Evolutionary conservation across 1,140 invertebrate genomes (phyloP).

Genomic region (Leptinotarsa defecta): DNA sequence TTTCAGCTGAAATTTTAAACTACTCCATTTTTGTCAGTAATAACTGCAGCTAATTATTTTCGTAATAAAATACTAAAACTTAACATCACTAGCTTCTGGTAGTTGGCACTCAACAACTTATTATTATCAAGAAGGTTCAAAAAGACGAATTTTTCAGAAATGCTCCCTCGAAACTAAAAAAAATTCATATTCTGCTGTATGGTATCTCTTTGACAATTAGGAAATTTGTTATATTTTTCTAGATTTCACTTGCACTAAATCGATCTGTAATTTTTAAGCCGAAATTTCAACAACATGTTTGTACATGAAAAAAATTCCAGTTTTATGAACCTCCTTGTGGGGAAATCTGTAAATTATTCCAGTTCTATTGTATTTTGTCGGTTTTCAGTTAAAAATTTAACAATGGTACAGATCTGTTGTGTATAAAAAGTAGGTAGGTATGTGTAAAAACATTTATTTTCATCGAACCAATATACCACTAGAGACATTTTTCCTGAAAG

Average conservation of each 20-base stretch:
- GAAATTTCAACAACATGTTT: no score
- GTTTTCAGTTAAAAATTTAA: slow-evolving; percentile 14
- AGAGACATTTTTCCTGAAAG: not conserved
- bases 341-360: slow-evolving; percentile 43
- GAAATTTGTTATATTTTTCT: no score
- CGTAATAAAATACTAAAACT: slow-evolving; percentile 42
- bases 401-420: slow-evolving; percentile 25
- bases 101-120: slow-evolving; percentile 53
- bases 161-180: no score
- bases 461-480: not conserved
- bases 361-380: slow-evolving; percentile 30
- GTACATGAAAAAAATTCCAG: no score
- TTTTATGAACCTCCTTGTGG: not conserved
- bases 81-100: slow-evolving; percentile 46
- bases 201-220: no score
- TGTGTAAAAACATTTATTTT: slow-evolving; percentile 5
- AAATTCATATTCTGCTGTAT: no score
- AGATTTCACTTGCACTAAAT: no score
- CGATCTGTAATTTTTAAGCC: no score
- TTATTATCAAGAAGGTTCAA: slow-evolving; percentile 3
- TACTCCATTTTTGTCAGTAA: not conserved
- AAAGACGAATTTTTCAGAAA: not conserved
- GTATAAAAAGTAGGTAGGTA: slow-evolving; percentile 16
- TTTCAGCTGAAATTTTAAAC: slow-evolving; percentile 12
- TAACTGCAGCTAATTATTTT: not conserved